These are phyloP conservation scores for Folsomia manolachei DNA, from an alignment of 2,888 invertebrate species.

Conservation along the genomic window DNA sequence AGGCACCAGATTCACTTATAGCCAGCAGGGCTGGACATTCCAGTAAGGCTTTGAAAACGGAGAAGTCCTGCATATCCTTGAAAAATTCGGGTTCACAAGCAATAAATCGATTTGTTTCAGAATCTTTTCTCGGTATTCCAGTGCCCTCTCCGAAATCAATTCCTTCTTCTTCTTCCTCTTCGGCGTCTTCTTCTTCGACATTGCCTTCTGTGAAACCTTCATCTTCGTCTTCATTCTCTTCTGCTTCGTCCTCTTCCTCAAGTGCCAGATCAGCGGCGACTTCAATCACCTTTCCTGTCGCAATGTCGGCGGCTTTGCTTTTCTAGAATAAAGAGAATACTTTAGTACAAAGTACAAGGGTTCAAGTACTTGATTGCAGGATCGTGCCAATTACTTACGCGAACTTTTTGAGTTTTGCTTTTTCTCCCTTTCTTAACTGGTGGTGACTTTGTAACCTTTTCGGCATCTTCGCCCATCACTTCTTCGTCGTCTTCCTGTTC, in stretches of 20 bases:
- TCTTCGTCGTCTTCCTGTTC: neutral
- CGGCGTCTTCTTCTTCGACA: slow-evolving; percentile 16
- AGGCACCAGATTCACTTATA: slow-evolving; percentile 39
- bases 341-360: too few species aligned
- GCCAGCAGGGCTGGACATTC: slow-evolving; percentile 44
- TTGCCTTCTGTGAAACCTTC: neutral
- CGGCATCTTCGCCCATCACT: neutral
- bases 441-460: neutral
- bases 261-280: slow-evolving; percentile 23
- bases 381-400: too few species aligned
- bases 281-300: slow-evolving; percentile 20
- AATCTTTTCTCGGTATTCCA: neutral
- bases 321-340: neutral
- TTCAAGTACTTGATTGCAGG: too few species aligned
- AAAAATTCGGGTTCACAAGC: slow-evolving; percentile 37
- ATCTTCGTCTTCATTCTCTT: neutral
- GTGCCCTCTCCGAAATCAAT: slow-evolving; percentile 8
- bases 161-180: slow-evolving; percentile 16
- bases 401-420: too few species aligned
- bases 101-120: slow-evolving; percentile 28
- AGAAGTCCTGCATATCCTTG: slow-evolving; percentile 29
- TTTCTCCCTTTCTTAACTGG: neutral
- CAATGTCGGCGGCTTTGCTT: slow-evolving; percentile 28
- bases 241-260: neutral
- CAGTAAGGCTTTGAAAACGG: slow-evolving; percentile 32